phyloP scores from a whole-genome alignment of 1,140 invertebrate genomes.

The Drosophila kanapiae region DNA sequence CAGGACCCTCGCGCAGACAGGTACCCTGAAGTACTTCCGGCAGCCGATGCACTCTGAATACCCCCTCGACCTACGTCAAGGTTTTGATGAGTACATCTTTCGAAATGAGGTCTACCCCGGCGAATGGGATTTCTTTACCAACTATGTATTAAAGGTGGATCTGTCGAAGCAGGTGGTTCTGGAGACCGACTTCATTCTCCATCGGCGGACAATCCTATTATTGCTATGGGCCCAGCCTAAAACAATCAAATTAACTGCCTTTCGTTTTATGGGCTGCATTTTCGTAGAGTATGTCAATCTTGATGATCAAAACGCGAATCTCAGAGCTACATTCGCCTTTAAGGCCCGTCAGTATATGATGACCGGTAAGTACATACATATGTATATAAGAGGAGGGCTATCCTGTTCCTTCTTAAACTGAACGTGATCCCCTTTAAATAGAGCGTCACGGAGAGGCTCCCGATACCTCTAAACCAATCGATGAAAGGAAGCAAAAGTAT shows the following conservation, averaged over 20 bases:
- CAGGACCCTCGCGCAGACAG: neutral
- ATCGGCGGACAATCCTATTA: neutral
- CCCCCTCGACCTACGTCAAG: neutral
- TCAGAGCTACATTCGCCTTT: too few relatives aligned
- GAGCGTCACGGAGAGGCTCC: slow-evolving; percentile 4
- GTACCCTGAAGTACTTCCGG: slow-evolving; percentile 6
- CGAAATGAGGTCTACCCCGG: neutral
- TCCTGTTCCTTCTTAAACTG: too few relatives aligned
- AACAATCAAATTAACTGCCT: too few relatives aligned
- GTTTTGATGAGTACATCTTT: neutral
- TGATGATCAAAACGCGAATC: too few relatives aligned
- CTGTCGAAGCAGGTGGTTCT: neutral
- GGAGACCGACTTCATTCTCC: slow-evolving; percentile 5
- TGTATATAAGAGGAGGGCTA: too few relatives aligned
- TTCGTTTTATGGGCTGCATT: slow-evolving; percentile 19
- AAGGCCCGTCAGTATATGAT: slow-evolving; percentile 30
- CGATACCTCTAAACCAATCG: neutral
- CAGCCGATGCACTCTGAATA: neutral
- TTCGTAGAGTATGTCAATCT: too few relatives aligned
- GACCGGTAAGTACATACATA: slow-evolving; percentile 20
- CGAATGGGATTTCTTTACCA: neutral
- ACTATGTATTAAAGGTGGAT: neutral
- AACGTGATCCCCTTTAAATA: neutral
- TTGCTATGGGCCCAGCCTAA: neutral
- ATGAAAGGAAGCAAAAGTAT: slow-evolving; percentile 19